Conservation (phyloP, 1,140 invertebrate species). For the Caenorhabditis latens region DNA sequence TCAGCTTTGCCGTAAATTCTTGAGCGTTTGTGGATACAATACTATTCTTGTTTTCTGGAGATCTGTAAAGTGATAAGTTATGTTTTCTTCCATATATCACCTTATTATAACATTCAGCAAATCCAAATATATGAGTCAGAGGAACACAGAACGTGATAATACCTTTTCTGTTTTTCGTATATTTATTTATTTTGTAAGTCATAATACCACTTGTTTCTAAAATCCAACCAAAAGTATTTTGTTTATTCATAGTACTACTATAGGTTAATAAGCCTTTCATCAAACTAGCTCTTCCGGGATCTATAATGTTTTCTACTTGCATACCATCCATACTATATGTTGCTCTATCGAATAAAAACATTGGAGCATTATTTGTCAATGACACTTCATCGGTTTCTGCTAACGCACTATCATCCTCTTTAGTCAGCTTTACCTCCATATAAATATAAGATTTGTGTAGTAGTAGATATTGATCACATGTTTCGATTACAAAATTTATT, state of each 20-base stretch:
- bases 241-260: constrained; percentile 65
- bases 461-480: constrained; percentile 64
- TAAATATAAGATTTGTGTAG: constrained; percentile 68
- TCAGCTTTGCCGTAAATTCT: constrained; percentile 66
- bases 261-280: constrained; percentile 67
- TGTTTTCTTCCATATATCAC: constrained; percentile 67
- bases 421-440: constrained; percentile 60
- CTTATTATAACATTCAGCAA: constrained; percentile 66
- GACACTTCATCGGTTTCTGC: constrained; percentile 63
- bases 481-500: constrained; percentile 68
- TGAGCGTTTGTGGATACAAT: constrained; percentile 47
- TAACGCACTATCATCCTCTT: constrained; percentile 60
- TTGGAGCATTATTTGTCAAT: constrained; percentile 66
- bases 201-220: constrained; percentile 45
- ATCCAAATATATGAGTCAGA: constrained; percentile 67
- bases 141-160: constrained; percentile 62
- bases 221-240: constrained; percentile 68
- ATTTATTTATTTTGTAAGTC: constrained; percentile 64
- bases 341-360: constrained; percentile 68
- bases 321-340: constrained; percentile 66
- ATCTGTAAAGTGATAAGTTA: constrained; percentile 62
- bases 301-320: constrained; percentile 64
- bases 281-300: constrained; percentile 65
- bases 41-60: constrained; percentile 61
- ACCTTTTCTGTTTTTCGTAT: constrained; percentile 65